Conservation (phyloP, 2,888 invertebrate genomes). For the Cantharis nigra region DNA sequence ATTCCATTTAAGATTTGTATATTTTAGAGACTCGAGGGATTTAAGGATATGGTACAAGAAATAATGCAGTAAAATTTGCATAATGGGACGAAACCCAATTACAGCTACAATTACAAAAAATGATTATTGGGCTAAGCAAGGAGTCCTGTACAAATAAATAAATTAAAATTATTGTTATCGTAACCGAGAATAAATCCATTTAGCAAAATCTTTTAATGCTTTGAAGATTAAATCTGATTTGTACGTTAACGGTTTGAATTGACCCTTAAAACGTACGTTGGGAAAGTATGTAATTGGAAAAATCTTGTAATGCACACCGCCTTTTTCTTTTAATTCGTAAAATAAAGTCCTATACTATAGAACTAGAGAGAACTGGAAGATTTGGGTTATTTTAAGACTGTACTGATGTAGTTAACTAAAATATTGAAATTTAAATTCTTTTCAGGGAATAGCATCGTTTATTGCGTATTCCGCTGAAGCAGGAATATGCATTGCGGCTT, state of each 20-base stretch:
- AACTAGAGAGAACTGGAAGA: background rate
- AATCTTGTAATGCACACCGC: background rate
- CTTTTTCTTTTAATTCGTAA: background rate
- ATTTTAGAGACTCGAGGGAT: background rate
- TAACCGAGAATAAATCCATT: background rate
- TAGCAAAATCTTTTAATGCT: background rate
- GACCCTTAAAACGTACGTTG: background rate
- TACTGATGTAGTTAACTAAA: background rate
- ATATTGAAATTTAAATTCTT: background rate
- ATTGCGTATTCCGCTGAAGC: constrained; percentile 56
- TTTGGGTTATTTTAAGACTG: background rate
- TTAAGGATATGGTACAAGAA: background rate
- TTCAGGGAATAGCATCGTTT: constrained; percentile 64
- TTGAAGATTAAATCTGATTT: background rate
- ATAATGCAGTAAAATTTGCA: background rate
- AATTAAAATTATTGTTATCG: background rate
- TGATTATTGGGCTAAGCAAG: too few relatives aligned
- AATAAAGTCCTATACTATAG: background rate
- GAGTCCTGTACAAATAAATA: background rate
- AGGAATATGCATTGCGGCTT: constrained; percentile 61
- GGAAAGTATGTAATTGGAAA: background rate
- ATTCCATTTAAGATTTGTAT: background rate
- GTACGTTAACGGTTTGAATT: background rate
- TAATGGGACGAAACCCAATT: too few relatives aligned
- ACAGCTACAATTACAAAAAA: too few relatives aligned